phyloP scores from a whole-genome alignment of 2,888 invertebrate species.

The Hirtodrosophila trivittata region DNA sequence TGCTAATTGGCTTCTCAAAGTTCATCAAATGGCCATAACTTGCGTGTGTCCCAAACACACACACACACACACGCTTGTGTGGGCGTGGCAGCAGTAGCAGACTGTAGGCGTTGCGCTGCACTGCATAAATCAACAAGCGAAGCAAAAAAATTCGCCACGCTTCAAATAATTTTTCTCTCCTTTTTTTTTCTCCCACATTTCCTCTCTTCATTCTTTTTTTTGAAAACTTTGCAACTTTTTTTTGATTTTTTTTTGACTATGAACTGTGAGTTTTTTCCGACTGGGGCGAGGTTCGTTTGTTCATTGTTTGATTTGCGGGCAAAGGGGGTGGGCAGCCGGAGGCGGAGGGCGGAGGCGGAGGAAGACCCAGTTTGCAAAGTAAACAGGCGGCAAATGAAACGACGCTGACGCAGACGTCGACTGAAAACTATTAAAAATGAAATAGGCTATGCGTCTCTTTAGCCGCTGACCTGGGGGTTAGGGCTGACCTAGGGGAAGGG shows the following conservation, averaged over 20 bases:
- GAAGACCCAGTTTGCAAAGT: conserved; percentile 72
- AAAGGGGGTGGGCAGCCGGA: background rate
- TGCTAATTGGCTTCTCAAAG: conserved; percentile 47
- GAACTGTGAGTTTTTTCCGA: conserved; percentile 10
- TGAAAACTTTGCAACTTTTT: conserved; percentile 35
- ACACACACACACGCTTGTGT: conserved; percentile 4
- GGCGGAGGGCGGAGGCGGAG: background rate
- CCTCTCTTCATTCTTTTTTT: conserved; percentile 12
- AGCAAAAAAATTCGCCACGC: conserved; percentile 25
- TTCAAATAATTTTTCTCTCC: background rate
- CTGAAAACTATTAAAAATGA: conserved; percentile 76
- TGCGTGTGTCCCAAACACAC: conserved; percentile 21
- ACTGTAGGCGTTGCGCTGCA: conserved; percentile 30
- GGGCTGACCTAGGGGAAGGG: too few species aligned
- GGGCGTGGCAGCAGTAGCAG: conserved; percentile 40
- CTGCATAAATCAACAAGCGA: conserved; percentile 59
- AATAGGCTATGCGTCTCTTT: conserved; percentile 47
- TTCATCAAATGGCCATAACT: conserved; percentile 48
- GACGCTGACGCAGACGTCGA: conserved; percentile 47
- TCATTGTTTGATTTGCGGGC: conserved; percentile 64
- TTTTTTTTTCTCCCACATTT: conserved; percentile 4
- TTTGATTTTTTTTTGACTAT: conserved; percentile 27
- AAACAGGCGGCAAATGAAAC: conserved; percentile 75
- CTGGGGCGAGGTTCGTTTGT: conserved; percentile 5
- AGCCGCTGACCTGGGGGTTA: background rate